Conservation (phyloP, 2,888 invertebrate species). For the Tortrix viridana region DNA sequence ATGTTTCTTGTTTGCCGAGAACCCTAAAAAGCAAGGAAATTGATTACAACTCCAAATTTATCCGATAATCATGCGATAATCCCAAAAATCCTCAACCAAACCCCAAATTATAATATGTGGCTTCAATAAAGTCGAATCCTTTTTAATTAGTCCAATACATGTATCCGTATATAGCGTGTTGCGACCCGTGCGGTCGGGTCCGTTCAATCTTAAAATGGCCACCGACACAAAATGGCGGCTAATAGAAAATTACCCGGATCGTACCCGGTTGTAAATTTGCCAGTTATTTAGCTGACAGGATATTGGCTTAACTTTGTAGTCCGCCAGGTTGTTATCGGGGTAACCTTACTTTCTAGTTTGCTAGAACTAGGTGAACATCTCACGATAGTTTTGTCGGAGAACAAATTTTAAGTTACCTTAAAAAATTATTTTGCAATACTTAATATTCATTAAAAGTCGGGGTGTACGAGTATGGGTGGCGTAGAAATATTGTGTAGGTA, state of each 20-base stretch:
- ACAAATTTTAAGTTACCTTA: background rate
- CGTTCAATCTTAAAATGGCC: conserved; percentile 23
- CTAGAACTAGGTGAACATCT: background rate
- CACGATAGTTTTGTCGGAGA: background rate
- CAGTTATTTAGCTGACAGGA: conserved; percentile 21
- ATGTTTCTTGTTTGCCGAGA: too few species aligned
- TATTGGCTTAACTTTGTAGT: conserved; percentile 32
- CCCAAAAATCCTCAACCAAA: background rate
- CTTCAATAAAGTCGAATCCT: conserved; percentile 12
- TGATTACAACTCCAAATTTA: too few species aligned
- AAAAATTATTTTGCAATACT: too few species aligned
- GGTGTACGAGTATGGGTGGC: too few species aligned
- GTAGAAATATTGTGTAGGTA: too few species aligned
- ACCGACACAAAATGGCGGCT: conserved; percentile 23
- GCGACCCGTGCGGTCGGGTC: background rate
- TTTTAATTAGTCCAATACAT: conserved; percentile 23
- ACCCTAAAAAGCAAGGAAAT: too few species aligned
- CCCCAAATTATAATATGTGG: conserved; percentile 4
- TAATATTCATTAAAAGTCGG: too few species aligned
- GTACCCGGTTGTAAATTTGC: conserved; percentile 13
- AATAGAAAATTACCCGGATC: conserved; percentile 30
- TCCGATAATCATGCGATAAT: background rate
- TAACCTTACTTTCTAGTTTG: conserved; percentile 20
- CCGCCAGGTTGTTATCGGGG: conserved; percentile 21
- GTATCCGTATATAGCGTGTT: conserved; percentile 16